Base-by-base conservation (phyloP, 2,113 vertebrate genomes). In the Phyllopteryx taeniolatus region DNA sequence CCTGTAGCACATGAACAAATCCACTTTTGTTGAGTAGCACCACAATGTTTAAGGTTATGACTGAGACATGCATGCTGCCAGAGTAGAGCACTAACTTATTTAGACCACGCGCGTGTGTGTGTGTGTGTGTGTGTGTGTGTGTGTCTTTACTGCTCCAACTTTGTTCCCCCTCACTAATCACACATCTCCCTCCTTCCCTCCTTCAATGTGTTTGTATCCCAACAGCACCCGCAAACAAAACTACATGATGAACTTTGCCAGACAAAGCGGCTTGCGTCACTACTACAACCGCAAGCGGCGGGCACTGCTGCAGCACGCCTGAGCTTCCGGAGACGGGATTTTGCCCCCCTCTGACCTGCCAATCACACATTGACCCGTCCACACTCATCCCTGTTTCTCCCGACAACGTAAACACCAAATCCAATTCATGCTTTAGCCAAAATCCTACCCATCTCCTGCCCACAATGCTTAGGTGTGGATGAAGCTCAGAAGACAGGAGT, bases 201-300 rank as follows among this genome's bases (percentile, higher is more conserved):
- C 74, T 85, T 83, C 64, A 49, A 76, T 84, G 76, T 91, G 88
- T 84, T 79, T 91, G 68, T 84, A 17, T 75, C 76, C 86, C 91
- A 77, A 89, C 93, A 99, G 98, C 94, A 98, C 97, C 87, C 96
- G 98, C 79, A 99, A 99, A 93, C 96, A 99, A 94, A 99, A 97
- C 95, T 98, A 98, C 93, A 98, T 98, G 96, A 98, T 98, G 98
- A 98, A 97, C 95, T 99, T 96, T 95, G 96, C 97, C 94, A 94
- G 96, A 86, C 97, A 98, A 94, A 96, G 95, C 88, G 95, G 94
- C 87, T 91, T 96, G 87, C 96, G 96, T 85, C 97, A 96, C 93
- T 98, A 98, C 94, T 98, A 97, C 95, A 98, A 92, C 92, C 95
- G 97, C 94, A 97, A 97, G 94, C 94, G 95, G 92, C 94, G 98